phyloP scores from a whole-genome alignment of 2,113 vertebrate species.

The Rattus rattus region DNA sequence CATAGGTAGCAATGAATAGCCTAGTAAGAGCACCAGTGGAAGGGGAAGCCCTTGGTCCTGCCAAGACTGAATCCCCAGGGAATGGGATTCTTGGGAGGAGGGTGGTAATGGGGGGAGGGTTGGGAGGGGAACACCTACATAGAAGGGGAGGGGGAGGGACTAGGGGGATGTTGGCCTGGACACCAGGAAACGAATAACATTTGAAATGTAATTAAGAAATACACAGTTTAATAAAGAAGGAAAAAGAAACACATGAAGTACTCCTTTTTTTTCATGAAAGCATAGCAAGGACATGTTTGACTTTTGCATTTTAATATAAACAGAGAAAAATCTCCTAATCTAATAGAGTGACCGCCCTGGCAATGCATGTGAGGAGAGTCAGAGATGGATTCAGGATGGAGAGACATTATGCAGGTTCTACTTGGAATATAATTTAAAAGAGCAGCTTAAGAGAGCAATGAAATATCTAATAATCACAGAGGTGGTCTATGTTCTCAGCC shows the following conservation, averaged over 20 bases:
- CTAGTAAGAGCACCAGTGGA: no score
- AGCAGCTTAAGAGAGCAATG: neutral
- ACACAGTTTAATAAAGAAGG: no score
- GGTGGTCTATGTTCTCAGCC: neutral
- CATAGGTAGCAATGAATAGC: no score
- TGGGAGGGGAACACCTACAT: no score
- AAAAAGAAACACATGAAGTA: neutral
- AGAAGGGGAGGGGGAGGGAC: no score
- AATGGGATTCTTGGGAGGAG: no score
- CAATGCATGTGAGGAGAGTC: accelerated
- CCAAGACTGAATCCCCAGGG: no score
- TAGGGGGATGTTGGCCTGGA: no score
- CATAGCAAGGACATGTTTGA: slow-evolving; percentile 34
- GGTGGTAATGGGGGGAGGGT: no score
- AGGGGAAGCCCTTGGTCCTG: no score
- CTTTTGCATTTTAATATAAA: slow-evolving; percentile 14
- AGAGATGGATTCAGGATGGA: neutral
- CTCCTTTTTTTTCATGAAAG: slow-evolving; percentile 62
- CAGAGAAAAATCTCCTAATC: neutral
- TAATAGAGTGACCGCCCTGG: neutral
- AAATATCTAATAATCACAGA: neutral
- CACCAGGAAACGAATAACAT: no score
- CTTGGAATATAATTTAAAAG: neutral
- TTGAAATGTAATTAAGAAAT: no score
- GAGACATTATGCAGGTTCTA: neutral